Percentiles rank a stretch among this genome's conserved stretches.
phyloP scores from a whole-genome alignment of 2,797 vertebrate genomes.

The Acanthopagrus latus region DNA sequence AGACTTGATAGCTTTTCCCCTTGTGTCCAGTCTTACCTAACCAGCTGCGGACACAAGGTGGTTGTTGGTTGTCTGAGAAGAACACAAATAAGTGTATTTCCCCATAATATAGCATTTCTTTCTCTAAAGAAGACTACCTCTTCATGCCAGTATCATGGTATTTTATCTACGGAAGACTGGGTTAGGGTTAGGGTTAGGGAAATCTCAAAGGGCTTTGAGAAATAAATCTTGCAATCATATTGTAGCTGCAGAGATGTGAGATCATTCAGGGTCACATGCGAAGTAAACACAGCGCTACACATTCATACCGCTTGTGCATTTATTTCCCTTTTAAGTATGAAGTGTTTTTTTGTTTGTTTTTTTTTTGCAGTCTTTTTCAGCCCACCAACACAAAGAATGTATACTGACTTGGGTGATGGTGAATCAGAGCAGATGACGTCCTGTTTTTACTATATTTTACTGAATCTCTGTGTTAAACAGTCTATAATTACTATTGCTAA shows the following conservation, averaged over 20 bases:
- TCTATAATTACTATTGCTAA: slow-evolving; percentile 18
- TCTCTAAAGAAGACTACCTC: not conserved
- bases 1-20: not conserved
- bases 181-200: no score
- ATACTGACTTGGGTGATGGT: not conserved
- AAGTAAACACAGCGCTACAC: not conserved
- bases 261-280: not conserved
- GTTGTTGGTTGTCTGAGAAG: not conserved
- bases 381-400: not conserved
- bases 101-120: not conserved
- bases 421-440: not conserved
- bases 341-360: not conserved
- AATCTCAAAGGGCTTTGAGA: not conserved
- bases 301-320: not conserved
- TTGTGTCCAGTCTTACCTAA: not conserved
- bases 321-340: not conserved
- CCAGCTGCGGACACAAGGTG: not conserved
- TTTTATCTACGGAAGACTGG: not conserved
- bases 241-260: not conserved
- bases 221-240: not conserved
- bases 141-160: not conserved
- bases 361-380: not conserved
- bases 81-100: not conserved
- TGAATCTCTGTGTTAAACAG: not conserved
- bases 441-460: not conserved